Conservation (phyloP, 2,797 vertebrate genomes). For the Dendrocincla fuliginosa region DNA sequence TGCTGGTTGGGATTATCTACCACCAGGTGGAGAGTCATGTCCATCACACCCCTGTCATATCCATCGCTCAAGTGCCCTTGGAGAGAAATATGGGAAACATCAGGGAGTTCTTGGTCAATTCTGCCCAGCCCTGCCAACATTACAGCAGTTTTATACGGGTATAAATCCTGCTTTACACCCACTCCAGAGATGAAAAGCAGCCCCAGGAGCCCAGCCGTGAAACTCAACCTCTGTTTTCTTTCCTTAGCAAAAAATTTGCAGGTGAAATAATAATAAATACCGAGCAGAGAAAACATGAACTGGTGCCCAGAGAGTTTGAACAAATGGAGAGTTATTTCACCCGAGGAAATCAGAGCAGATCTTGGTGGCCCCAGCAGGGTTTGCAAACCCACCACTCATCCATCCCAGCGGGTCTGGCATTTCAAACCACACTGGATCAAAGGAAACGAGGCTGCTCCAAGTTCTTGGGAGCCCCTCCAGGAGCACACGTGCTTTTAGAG, state of each 20-base stretch:
- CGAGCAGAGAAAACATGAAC: background rate
- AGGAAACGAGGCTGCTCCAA: background rate
- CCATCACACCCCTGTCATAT: background rate
- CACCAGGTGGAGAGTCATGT: background rate
- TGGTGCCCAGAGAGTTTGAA: slow-evolving; percentile 4
- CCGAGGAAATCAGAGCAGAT: background rate
- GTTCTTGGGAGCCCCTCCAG: background rate
- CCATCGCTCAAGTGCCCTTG: background rate
- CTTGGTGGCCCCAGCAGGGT: background rate
- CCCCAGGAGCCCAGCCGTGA: background rate
- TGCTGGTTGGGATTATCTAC: background rate
- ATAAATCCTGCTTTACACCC: slow-evolving; percentile 17
- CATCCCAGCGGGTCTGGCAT: background rate
- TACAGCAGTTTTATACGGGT: background rate
- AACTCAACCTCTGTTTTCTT: slow-evolving; percentile 48
- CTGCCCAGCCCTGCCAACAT: background rate
- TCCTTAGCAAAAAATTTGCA: slow-evolving; percentile 37
- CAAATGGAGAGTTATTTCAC: background rate
- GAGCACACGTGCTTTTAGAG: background rate
- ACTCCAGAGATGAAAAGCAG: slow-evolving; percentile 11
- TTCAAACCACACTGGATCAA: background rate
- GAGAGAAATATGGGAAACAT: background rate
- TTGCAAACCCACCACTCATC: background rate
- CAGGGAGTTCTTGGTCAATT: background rate
- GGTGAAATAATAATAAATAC: slow-evolving; percentile 61